Percentiles rank a stretch among this genome's conserved stretches.
Conservation (phyloP, 1,140 invertebrate genomes). For the Radopholus similis region DNA sequence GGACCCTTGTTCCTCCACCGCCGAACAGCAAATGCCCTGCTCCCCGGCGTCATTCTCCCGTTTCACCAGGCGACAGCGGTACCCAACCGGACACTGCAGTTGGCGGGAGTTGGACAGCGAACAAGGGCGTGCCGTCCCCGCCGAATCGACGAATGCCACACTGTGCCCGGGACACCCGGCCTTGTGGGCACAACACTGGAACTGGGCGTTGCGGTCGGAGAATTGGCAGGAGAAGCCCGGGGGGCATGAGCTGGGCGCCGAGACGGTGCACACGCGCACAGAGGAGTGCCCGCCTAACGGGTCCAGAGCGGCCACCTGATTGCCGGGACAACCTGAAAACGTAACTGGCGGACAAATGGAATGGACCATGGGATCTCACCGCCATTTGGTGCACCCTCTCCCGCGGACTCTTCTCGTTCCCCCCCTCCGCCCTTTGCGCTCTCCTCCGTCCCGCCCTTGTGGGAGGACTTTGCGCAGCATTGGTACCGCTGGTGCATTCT, state of each 20-base stretch:
- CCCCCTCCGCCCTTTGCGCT: background rate
- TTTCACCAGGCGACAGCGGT: slow-evolving; percentile 15
- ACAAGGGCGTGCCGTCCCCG: slow-evolving; percentile 40
- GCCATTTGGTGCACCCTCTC: background rate
- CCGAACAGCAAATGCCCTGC: too few relatives aligned
- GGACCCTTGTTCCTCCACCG: too few relatives aligned
- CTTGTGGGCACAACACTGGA: slow-evolving; percentile 57
- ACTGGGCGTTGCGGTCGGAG: slow-evolving; percentile 54
- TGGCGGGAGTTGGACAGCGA: slow-evolving; percentile 1
- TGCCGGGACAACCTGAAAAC: slow-evolving; percentile 38
- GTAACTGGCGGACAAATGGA: background rate
- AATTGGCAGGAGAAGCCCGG: slow-evolving; percentile 56
- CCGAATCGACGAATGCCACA: slow-evolving; percentile 44
- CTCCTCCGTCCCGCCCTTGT: background rate
- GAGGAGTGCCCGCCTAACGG: slow-evolving; percentile 15
- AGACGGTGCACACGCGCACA: slow-evolving; percentile 48
- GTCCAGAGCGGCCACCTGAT: slow-evolving; percentile 46
- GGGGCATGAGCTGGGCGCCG: slow-evolving; percentile 47
- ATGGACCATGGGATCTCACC: background rate
- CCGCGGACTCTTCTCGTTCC: background rate
- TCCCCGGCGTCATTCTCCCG: too few relatives aligned
- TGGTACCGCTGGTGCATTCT: slow-evolving; percentile 50
- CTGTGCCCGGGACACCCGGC: slow-evolving; percentile 47
- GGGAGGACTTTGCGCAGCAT: slow-evolving; percentile 52
- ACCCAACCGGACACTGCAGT: slow-evolving; percentile 36